A percentile compares a stretch with the other conserved stretches of the same genome.
Conservation (phyloP, 2,113 vertebrate genomes). For the Dipodomys spectabilis region DNA sequence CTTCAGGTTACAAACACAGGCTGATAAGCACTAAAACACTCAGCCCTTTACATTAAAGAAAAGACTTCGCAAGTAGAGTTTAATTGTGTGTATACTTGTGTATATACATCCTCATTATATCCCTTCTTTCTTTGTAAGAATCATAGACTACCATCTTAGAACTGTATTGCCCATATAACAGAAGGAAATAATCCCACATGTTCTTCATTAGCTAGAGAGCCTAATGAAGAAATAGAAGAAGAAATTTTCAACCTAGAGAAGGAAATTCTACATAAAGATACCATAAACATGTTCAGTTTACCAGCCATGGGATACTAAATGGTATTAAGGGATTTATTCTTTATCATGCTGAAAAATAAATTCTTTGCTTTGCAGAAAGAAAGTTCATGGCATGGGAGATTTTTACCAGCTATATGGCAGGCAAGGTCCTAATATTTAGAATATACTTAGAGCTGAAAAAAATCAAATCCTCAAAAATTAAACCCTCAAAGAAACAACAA, state of each 20-base stretch:
- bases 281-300: not conserved
- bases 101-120: not conserved
- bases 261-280: not conserved
- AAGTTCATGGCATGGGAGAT: too few species aligned
- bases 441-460: too few species aligned
- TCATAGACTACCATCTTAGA: not conserved
- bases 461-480: too few species aligned
- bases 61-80: not conserved
- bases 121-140: not conserved
- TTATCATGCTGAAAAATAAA: not conserved
- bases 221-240: not conserved
- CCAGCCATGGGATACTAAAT: not conserved
- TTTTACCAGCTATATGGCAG: too few species aligned
- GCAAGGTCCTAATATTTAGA: too few species aligned
- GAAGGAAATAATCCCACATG: not conserved
- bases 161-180: not conserved
- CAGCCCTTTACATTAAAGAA: not conserved
- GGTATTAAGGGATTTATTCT: not conserved
- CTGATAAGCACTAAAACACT: not conserved
- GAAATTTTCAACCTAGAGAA: not conserved
- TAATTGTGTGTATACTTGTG: not conserved
- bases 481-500: too few species aligned
- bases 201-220: not conserved
- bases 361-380: too few species aligned
- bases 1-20: not conserved